These are phyloP conservation scores for Xenopus petersii DNA, from an alignment of 2,797 vertebrate genomes.

Conservation along the genomic window DNA sequence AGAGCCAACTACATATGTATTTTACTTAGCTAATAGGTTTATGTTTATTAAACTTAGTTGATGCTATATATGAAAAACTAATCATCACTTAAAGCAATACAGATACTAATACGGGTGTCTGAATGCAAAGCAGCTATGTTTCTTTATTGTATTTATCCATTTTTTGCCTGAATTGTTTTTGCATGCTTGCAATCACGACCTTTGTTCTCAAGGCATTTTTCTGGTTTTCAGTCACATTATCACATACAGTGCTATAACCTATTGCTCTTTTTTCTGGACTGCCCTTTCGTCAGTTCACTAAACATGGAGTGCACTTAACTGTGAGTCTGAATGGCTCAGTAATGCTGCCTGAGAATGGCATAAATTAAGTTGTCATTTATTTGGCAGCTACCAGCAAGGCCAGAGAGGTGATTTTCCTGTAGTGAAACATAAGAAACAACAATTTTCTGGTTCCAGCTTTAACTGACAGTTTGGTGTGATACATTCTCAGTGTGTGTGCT, in stretches of 20 bases:
- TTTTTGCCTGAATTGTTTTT: conserved; percentile 24
- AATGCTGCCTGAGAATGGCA: conserved; percentile 78
- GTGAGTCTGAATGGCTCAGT: conserved; percentile 76
- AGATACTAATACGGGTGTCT: not conserved
- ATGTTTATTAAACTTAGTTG: no score
- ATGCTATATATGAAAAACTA: no score
- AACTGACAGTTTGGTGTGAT: conserved; percentile 79
- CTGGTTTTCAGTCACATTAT: conserved; percentile 42
- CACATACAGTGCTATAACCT: conserved; percentile 58
- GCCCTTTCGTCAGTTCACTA: conserved; percentile 64
- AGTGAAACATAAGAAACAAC: conserved; percentile 82
- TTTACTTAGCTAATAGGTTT: not conserved
- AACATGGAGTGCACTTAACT: conserved; percentile 71
- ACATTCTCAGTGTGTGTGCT: conserved; percentile 69
- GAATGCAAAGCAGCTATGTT: not conserved
- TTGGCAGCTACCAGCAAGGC: conserved; percentile 79
- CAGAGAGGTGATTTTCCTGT: conserved; percentile 82
- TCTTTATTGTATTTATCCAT: conserved; percentile 12
- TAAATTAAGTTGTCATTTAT: conserved; percentile 87
- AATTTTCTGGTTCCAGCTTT: conserved; percentile 73
- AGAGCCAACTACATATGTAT: no score
- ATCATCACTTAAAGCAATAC: not conserved
- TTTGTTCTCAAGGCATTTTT: conserved; percentile 34
- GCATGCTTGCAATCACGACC: conserved; percentile 22
- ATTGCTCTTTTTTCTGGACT: conserved; percentile 70